Conservation (phyloP, 2,888 invertebrate genomes). For the Odontocolon sp. region DNA sequence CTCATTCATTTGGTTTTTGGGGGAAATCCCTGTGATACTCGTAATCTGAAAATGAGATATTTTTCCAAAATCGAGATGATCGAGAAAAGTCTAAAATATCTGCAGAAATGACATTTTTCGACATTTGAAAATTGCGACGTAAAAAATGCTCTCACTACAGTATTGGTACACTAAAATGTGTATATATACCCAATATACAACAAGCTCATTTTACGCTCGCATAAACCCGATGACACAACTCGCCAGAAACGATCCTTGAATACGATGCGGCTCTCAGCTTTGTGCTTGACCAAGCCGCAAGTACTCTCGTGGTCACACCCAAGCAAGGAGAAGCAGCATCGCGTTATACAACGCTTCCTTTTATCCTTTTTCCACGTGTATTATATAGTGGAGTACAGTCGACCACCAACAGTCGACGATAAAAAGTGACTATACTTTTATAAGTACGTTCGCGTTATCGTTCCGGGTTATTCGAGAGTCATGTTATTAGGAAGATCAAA, state of each 20-base stretch:
- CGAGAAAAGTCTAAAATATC: conserved; percentile 13
- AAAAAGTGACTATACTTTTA: conserved; percentile 34
- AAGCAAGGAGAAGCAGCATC: background rate
- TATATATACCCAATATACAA: conserved; percentile 2
- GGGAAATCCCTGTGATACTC: no score
- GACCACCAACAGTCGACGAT: conserved; percentile 38
- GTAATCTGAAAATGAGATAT: no score
- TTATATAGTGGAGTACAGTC: no score
- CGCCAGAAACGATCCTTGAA: background rate
- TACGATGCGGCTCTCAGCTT: conserved; percentile 36
- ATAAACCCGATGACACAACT: conserved; percentile 46
- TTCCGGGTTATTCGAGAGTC: conserved; percentile 21
- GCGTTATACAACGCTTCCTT: conserved; percentile 29
- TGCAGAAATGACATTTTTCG: no score
- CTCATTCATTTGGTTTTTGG: no score
- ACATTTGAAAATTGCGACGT: background rate
- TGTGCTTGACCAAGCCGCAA: conserved; percentile 45
- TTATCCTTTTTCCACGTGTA: conserved; percentile 48
- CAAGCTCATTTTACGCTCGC: conserved; percentile 55
- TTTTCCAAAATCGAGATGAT: no score
- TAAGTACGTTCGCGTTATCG: conserved; percentile 55
- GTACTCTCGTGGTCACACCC: conserved; percentile 30
- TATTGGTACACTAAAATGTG: background rate
- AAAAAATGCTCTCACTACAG: background rate
- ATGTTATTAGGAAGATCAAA: conserved; percentile 59